Evolutionary conservation across 2,888 invertebrate genomes (phyloP), one percentile per base, ranked within the genome.

Genomic region (Branchipolynoe longqiensis): DNA sequence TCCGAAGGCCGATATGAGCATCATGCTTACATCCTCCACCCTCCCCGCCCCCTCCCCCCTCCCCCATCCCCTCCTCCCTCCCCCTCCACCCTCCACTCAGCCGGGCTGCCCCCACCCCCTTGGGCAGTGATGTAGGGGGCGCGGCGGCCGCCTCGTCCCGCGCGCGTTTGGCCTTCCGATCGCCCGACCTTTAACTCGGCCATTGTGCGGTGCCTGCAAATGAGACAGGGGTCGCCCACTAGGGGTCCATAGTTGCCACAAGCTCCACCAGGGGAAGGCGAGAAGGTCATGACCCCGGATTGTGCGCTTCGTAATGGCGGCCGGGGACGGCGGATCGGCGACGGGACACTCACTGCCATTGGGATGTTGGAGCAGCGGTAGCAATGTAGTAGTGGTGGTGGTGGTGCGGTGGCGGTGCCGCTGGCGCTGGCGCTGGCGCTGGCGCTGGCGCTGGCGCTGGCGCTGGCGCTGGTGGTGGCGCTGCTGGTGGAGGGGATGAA

Each of bases 161-260:
- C 28, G 31, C 62, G 25, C 25, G 62, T 28, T 31, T 14, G 25
- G 31, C 14, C 3, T 14, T 31, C 12, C 28, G 6, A 31, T 25
- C 28, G 62, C 3, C 28, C 12, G 62, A 62, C 62, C 62, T 62
- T 62, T 2, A 62, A 62, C 62, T 62, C 62, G n/a, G 25, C 62
- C 62, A 62, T 62, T 62, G 62, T 62, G 62, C 28, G 14, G 25
- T 31, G 62, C 62, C 25, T 62, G 62, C 62, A 62, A 62, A 62
- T 62, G 62, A 62, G 62, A 62, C 62, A 62, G 62, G 62, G 14
- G 62, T 14, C 28, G 62, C 25, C 62, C 62, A 14, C 62, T 62
- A 62, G 25, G 62, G 62, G 62, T 12, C 62, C 31, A 28, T 62
- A 62, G 62, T 62, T 62, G n/a, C 28, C 3, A 25, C 25, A 2